A percentile compares a stretch with the other conserved stretches of the same genome.
Conservation (phyloP, 2,797 vertebrate genomes). For the Peromyscus attwateri region DNA sequence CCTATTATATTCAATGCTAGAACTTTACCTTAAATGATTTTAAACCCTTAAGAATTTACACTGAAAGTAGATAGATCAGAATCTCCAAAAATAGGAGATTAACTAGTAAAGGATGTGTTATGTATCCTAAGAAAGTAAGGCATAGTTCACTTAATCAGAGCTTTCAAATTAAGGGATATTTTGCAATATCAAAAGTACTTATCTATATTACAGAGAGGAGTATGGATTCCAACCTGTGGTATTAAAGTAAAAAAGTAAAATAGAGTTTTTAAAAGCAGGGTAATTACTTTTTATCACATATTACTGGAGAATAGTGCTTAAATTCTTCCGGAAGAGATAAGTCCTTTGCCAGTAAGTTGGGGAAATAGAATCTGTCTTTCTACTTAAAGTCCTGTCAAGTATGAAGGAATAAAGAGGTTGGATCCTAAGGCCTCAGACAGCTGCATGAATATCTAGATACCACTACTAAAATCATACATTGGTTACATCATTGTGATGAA, state of each 20-base stretch:
- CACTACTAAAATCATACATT: not conserved
- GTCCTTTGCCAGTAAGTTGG: not conserved
- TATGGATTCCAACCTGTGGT: not conserved
- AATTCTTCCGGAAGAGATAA: slow-evolving; percentile 11
- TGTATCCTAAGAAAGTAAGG: not conserved
- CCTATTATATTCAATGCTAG: not conserved
- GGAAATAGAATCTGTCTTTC: not conserved
- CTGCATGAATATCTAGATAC: not conserved
- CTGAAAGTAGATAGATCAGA: not conserved
- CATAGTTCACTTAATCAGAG: not conserved
- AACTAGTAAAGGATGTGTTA: not conserved
- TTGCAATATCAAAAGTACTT: not conserved
- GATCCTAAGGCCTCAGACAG: not conserved
- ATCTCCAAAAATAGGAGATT: not conserved
- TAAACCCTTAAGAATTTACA: slow-evolving; percentile 2
- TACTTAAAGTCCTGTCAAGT: not conserved
- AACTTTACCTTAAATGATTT: not conserved
- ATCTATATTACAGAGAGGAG: not conserved
- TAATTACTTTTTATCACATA: not conserved
- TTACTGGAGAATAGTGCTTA: not conserved
- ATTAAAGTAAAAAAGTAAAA: not conserved
- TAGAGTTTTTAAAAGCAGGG: not conserved
- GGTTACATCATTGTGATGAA: not conserved
- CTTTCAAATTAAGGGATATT: not conserved
- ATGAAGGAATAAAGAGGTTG: not conserved